Evolutionary conservation across 2,113 vertebrate species (phyloP).

Genomic region (Azemiops feae): DNA sequence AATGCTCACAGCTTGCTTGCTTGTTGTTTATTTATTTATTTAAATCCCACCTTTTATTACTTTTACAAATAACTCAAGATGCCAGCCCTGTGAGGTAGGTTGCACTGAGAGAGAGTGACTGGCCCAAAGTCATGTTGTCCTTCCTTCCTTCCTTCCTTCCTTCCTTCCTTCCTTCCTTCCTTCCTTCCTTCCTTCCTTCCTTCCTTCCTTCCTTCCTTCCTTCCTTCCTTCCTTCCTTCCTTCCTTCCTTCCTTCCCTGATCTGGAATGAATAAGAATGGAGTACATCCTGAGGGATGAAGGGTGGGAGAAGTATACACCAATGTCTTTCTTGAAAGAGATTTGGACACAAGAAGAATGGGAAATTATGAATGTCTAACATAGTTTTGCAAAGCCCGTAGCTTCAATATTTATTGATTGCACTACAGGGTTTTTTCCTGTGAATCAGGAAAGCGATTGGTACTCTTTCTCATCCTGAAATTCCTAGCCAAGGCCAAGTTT

Average conservation of each 20-base stretch:
- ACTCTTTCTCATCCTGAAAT: background rate
- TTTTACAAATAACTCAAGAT: background rate
- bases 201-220: no score
- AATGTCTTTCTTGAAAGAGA: background rate
- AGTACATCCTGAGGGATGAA: background rate
- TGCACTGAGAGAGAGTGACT: no score
- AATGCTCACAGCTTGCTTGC: background rate
- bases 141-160: no score
- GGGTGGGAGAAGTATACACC: background rate
- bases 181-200: no score
- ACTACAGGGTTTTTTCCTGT: background rate
- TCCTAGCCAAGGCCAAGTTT: background rate
- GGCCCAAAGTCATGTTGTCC: no score
- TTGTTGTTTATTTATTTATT: background rate
- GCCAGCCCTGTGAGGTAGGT: background rate
- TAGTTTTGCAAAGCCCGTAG: background rate
- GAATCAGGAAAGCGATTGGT: background rate
- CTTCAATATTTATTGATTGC: constrained; percentile 4
- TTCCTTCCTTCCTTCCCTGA: no score
- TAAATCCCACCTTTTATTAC: background rate
- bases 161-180: no score
- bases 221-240: no score
- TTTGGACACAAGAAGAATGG: background rate
- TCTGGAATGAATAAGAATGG: background rate
- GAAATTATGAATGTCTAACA: background rate